phyloP scores from a whole-genome alignment of 1,140 invertebrate species.

The Oncopeltus fasciatus region DNA sequence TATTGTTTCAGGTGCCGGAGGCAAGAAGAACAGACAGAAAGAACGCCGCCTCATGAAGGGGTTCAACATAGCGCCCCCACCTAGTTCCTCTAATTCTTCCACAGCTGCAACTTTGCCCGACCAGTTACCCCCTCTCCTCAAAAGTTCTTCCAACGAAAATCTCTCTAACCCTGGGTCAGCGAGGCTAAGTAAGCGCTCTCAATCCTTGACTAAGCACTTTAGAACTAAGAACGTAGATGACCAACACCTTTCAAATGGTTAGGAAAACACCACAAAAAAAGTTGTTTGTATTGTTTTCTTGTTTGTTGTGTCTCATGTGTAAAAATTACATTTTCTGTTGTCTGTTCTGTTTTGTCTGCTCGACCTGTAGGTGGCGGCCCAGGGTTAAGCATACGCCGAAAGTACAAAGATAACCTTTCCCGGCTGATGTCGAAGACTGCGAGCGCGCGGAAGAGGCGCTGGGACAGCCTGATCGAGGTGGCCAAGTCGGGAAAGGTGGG shows the following conservation, averaged over 20 bases:
- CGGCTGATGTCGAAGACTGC: constrained; percentile 15
- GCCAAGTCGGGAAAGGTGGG: constrained; percentile 63
- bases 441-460: constrained; percentile 32
- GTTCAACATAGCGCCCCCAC: constrained; percentile 69
- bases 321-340: no score
- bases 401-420: constrained; percentile 16
- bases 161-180: constrained; percentile 25
- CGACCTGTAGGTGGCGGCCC: not conserved
- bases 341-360: not conserved
- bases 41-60: constrained; percentile 85
- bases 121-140: constrained; percentile 50
- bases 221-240: no score
- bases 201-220: no score
- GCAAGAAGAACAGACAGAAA: constrained; percentile 85
- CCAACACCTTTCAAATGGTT: no score
- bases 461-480: constrained; percentile 68
- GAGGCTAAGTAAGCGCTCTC: constrained; percentile 30
- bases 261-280: no score
- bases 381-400: not conserved
- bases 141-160: constrained; percentile 22
- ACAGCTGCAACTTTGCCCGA: constrained; percentile 46
- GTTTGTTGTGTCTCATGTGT: no score
- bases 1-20: constrained; percentile 51
- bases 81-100: constrained; percentile 25
- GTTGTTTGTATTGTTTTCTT: no score